phyloP scores from a whole-genome alignment of 2,888 invertebrate genomes.

The Ptilodon capucinus region DNA sequence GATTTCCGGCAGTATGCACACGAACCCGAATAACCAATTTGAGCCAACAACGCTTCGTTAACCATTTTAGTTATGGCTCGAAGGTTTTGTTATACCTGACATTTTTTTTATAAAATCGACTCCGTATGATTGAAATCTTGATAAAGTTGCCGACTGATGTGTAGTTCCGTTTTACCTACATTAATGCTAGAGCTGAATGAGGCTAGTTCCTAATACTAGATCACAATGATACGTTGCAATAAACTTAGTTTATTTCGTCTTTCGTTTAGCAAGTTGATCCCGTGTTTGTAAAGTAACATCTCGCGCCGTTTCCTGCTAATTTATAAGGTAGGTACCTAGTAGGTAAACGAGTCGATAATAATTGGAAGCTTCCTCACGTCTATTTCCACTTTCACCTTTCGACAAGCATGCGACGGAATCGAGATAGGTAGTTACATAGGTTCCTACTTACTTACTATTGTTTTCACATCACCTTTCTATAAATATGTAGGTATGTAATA shows the following conservation, averaged over 20 bases:
- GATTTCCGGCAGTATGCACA: conserved; percentile 75
- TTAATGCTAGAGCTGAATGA: too few species aligned
- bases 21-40: conserved; percentile 50
- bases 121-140: too few species aligned
- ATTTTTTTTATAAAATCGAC: too few species aligned
- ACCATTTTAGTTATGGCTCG: conserved; percentile 16
- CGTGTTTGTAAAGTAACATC: not conserved
- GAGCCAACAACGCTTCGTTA: conserved; percentile 44
- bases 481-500: conserved; percentile 8
- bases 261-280: not conserved
- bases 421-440: too few species aligned
- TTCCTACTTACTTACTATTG: conserved; percentile 42
- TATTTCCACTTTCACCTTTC: conserved; percentile 58
- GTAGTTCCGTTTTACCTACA: too few species aligned
- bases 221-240: too few species aligned
- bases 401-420: conserved; percentile 40
- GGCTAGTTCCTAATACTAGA: too few species aligned
- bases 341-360: conserved; percentile 27
- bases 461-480: conserved; percentile 37
- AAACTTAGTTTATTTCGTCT: too few species aligned
- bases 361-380: conserved; percentile 59
- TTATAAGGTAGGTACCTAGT: too few species aligned
- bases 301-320: conserved; percentile 4
- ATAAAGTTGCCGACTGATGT: too few species aligned
- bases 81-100: conserved; percentile 5